phyloP scores from a whole-genome alignment of 2,113 vertebrate species.

The Eptatretus burgeri region DNA sequence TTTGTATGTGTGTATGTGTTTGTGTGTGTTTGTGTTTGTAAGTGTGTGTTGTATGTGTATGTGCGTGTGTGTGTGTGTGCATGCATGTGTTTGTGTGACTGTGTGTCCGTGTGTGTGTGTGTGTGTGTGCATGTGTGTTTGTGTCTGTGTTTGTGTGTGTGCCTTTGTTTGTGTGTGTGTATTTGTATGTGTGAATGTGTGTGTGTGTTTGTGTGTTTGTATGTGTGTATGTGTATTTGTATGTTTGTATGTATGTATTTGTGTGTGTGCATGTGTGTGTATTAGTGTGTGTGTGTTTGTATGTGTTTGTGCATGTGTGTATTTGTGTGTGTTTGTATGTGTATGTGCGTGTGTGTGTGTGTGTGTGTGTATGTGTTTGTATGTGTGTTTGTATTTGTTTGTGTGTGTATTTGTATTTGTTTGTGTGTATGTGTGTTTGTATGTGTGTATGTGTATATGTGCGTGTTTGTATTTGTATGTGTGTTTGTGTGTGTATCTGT shows the following conservation, averaged over 20 bases:
- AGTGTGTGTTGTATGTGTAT: neutral
- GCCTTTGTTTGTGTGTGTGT: neutral
- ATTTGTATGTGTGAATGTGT: neutral
- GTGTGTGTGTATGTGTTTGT: conserved; percentile 1
- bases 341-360: neutral
- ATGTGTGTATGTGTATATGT: neutral
- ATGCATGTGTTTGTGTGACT: neutral
- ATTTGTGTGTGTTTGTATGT: neutral
- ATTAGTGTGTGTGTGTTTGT: neutral
- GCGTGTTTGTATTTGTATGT: neutral
- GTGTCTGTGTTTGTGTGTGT: neutral
- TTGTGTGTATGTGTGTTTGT: neutral
- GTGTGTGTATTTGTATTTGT: neutral
- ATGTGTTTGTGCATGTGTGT: neutral
- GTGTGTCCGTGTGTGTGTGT: neutral
- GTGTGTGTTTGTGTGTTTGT: neutral
- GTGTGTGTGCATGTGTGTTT: neutral
- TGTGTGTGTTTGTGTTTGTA: neutral
- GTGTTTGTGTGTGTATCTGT: neutral
- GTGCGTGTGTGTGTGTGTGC: neutral
- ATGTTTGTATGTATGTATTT: neutral
- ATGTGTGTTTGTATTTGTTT: neutral
- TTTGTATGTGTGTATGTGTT: neutral
- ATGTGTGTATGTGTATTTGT: neutral
- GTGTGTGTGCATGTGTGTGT: neutral